These are phyloP conservation scores for Epicauta chinensis DNA, from an alignment of 1,140 invertebrate genomes.

Conservation along the genomic window DNA sequence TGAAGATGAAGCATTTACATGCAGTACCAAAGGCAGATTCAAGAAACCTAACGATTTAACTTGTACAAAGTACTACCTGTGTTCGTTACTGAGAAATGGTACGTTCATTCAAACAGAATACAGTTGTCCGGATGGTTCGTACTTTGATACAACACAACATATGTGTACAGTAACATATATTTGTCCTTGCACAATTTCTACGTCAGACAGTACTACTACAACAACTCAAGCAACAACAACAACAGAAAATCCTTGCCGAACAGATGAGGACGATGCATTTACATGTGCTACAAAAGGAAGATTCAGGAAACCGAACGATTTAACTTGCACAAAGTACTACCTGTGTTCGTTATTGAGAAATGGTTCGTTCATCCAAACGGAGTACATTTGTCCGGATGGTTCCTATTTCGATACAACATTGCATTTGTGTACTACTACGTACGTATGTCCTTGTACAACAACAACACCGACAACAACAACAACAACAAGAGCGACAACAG, in stretches of 20 bases:
- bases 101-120: no score
- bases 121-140: no score
- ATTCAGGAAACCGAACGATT: constrained; percentile 1
- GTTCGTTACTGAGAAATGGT: no score
- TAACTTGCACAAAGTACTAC: constrained; percentile 8
- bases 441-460: constrained; percentile 3
- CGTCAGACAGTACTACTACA: no score
- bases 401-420: constrained; percentile 8
- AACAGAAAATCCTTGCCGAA: no score
- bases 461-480: background rate
- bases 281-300: constrained; percentile 5
- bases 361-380: constrained; percentile 7
- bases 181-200: background rate
- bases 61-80: no score
- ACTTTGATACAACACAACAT: background rate
- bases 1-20: no score
- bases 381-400: background rate
- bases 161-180: background rate
- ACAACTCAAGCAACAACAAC: no score
- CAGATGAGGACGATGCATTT: background rate
- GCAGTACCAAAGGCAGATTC: no score
- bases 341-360: constrained; percentile 3
- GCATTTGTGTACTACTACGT: background rate
- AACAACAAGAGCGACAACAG: background rate
- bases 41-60: no score